Evolutionary conservation across 1,140 invertebrate species (phyloP).

Genomic region (Meloidogyne hapla): DNA sequence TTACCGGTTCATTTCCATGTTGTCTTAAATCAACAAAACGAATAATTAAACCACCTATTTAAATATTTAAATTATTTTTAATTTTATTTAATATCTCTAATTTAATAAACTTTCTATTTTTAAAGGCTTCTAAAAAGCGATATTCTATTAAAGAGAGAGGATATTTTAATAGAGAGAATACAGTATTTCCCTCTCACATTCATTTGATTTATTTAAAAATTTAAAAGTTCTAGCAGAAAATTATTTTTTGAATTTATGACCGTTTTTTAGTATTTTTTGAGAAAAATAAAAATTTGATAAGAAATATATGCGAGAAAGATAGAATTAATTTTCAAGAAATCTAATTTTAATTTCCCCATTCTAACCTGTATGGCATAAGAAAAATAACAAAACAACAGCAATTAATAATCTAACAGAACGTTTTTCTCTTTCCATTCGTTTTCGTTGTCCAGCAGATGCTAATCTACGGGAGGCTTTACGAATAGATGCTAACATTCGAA

Average conservation of each 20-base stretch:
- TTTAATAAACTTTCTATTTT: too few relatives aligned
- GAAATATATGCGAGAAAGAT: neutral
- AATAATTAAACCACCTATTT: slow-evolving; percentile 59
- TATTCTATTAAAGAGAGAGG: too few relatives aligned
- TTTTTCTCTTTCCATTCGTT: slow-evolving; percentile 53
- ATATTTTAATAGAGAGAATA: too few relatives aligned
- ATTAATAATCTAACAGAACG: slow-evolving; percentile 57
- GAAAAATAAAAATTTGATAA: too few relatives aligned
- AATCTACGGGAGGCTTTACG: slow-evolving; percentile 29
- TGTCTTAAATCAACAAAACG: slow-evolving; percentile 52
- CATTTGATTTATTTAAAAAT: too few relatives aligned
- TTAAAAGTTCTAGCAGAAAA: too few relatives aligned
- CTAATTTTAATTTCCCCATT: slow-evolving; percentile 11
- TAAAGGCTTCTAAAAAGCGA: too few relatives aligned
- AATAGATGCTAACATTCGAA: slow-evolving; percentile 55
- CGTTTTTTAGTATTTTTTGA: too few relatives aligned
- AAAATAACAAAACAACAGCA: slow-evolving; percentile 59
- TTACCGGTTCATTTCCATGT: slow-evolving; percentile 43
- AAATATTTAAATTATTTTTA: slow-evolving; percentile 25
- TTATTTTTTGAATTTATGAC: too few relatives aligned
- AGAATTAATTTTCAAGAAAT: neutral
- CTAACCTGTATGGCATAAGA: slow-evolving; percentile 59
- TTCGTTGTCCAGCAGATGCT: slow-evolving; percentile 49
- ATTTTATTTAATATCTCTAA: too few relatives aligned
- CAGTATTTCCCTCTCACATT: too few relatives aligned